phyloP scores from a whole-genome alignment of 2,888 invertebrate species.

The Autographa pulchrina region DNA sequence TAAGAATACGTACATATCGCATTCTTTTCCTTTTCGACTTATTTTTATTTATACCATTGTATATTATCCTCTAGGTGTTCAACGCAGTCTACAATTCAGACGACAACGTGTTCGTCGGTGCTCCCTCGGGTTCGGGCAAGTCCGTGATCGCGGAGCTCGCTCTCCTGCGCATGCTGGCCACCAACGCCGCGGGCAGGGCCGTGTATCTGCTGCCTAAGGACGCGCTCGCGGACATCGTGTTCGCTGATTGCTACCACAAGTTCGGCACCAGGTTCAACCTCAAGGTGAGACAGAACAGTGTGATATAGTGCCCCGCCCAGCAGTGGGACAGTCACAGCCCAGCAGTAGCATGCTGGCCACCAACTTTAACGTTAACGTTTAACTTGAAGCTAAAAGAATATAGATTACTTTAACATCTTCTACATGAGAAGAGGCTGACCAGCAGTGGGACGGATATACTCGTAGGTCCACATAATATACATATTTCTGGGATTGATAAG shows the following conservation, averaged over 20 bases:
- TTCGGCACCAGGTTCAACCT: constrained; percentile 95
- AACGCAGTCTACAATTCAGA: constrained; percentile 99
- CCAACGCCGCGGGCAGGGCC: constrained; percentile 93
- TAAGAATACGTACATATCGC: too few relatives aligned
- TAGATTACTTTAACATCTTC: too few relatives aligned
- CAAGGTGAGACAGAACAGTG: constrained; percentile 80
- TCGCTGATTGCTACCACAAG: constrained; percentile 97
- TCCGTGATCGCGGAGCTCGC: constrained; percentile 99
- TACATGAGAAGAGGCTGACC: too few relatives aligned
- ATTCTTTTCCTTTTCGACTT: too few relatives aligned
- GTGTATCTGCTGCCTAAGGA: constrained; percentile 98
- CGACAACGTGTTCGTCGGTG: constrained; percentile 99
- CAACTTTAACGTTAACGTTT: too few relatives aligned
- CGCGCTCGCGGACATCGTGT: constrained; percentile 96
- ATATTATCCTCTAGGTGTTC: constrained; percentile 92
- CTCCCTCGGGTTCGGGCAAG: constrained; percentile 97
- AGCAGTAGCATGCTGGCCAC: too few relatives aligned
- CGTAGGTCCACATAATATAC: too few relatives aligned
- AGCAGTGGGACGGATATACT: too few relatives aligned
- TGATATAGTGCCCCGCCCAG: background rate
- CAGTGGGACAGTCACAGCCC: background rate
- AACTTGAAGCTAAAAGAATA: too few relatives aligned
- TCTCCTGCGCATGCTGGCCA: constrained; percentile 95
- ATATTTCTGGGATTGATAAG: too few relatives aligned
- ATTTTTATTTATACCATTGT: background rate